phyloP scores from a whole-genome alignment of 2,888 invertebrate species.

The Ctena decussata region DNA sequence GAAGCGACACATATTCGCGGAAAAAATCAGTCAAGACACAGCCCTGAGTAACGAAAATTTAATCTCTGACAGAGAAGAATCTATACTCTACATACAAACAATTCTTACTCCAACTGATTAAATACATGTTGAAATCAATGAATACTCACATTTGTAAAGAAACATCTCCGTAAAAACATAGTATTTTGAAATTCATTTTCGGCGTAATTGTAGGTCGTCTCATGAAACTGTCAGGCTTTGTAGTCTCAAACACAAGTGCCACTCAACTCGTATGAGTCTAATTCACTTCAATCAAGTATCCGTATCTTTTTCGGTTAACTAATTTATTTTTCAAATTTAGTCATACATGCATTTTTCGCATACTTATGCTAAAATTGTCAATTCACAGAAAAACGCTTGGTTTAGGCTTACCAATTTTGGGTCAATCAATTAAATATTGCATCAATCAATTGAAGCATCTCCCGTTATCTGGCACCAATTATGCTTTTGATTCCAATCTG shows the following conservation, averaged over 20 bases:
- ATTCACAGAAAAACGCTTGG: no score
- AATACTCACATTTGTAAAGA: not conserved
- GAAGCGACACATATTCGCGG: conserved; percentile 64
- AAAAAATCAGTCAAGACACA: conserved; percentile 46
- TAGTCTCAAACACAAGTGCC: not conserved
- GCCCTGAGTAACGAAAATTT: not conserved
- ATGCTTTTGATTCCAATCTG: no score
- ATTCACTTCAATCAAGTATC: no score
- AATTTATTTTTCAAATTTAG: no score
- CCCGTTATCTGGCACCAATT: no score
- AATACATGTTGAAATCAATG: not conserved
- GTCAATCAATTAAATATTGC: not conserved
- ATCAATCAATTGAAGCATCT: not conserved
- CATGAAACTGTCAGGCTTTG: not conserved
- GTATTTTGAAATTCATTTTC: not conserved
- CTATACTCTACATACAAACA: not conserved
- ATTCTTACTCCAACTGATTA: not conserved
- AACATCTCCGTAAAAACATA: not conserved
- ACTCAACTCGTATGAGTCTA: no score
- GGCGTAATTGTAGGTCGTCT: not conserved
- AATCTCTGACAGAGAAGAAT: not conserved
- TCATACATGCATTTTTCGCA: no score
- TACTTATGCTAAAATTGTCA: no score
- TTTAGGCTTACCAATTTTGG: not conserved
- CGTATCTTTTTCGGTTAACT: no score